These are phyloP conservation scores for Bradypus variegatus DNA, from an alignment of 2,797 vertebrate species.

Conservation along the genomic window DNA sequence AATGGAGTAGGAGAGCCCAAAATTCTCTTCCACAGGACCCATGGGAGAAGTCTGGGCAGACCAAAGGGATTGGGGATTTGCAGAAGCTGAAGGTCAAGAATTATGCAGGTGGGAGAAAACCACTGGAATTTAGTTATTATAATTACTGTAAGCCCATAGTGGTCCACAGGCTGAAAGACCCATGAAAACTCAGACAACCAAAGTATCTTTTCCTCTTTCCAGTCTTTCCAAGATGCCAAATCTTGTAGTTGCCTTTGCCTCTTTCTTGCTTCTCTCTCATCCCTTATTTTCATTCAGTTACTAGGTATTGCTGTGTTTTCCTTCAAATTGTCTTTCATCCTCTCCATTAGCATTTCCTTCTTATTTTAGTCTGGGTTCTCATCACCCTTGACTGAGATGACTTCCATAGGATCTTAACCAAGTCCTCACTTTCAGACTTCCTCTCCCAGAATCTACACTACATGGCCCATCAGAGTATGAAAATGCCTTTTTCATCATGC, in stretches of 20 bases:
- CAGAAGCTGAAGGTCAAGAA: not conserved
- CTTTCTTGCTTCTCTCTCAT: not conserved
- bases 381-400: not conserved
- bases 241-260: not conserved
- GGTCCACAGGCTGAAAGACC: not conserved
- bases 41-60: not conserved
- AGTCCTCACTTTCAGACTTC: not conserved
- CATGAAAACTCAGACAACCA: not conserved
- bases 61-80: not conserved
- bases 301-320: not conserved
- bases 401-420: not conserved
- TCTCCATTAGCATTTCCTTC: fast-evolving
- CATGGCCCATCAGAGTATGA: not conserved
- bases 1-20: too few species aligned
- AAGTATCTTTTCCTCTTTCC: not conserved
- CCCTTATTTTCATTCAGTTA: not conserved
- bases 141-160: not conserved
- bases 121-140: not conserved
- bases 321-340: not conserved
- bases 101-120: not conserved
- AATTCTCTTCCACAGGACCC: too few species aligned
- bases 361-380: not conserved
- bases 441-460: not conserved
- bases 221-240: not conserved
- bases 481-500: not conserved